Percentiles rank a stretch among this genome's conserved stretches.
phyloP scores from a whole-genome alignment of 2,888 invertebrate genomes.

The Loripinus fragilis region DNA sequence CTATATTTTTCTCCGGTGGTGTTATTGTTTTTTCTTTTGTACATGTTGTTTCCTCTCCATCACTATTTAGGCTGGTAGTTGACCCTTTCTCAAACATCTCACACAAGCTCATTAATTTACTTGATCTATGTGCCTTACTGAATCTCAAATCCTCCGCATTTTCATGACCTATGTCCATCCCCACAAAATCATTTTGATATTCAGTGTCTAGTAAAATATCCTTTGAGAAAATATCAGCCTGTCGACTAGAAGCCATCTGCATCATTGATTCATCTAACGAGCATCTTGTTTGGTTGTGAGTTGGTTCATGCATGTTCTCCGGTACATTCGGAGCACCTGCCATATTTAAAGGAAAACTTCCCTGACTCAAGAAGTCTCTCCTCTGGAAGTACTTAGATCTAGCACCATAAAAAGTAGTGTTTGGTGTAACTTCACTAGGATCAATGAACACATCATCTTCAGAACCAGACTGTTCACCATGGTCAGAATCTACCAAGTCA shows the following conservation, averaged over 20 bases:
- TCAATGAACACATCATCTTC: constrained; percentile 70
- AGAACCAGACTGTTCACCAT: constrained; percentile 57
- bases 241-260: constrained; percentile 70
- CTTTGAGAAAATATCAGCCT: constrained; percentile 51
- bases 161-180: constrained; percentile 58
- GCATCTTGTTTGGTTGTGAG: constrained; percentile 53
- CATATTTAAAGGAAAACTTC: constrained; percentile 35
- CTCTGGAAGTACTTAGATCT: constrained; percentile 57
- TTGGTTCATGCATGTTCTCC: background rate
- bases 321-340: constrained; percentile 8
- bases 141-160: constrained; percentile 68
- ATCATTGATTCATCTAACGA: constrained; percentile 76
- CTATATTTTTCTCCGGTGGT: constrained; percentile 59
- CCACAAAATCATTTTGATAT: constrained; percentile 62
- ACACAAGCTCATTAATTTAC: constrained; percentile 74
- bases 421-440: constrained; percentile 57
- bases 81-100: constrained; percentile 75
- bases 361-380: constrained; percentile 58
- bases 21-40: constrained; percentile 44
- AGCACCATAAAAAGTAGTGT: constrained; percentile 52
- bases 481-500: constrained; percentile 56
- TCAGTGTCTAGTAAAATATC: background rate
- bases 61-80: constrained; percentile 56
- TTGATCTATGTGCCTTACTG: constrained; percentile 68
- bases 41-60: constrained; percentile 35